Evolutionary conservation across 2,888 invertebrate genomes (phyloP), one percentile per base, ranked within the genome.

Genomic region (Phengaris arion): DNA sequence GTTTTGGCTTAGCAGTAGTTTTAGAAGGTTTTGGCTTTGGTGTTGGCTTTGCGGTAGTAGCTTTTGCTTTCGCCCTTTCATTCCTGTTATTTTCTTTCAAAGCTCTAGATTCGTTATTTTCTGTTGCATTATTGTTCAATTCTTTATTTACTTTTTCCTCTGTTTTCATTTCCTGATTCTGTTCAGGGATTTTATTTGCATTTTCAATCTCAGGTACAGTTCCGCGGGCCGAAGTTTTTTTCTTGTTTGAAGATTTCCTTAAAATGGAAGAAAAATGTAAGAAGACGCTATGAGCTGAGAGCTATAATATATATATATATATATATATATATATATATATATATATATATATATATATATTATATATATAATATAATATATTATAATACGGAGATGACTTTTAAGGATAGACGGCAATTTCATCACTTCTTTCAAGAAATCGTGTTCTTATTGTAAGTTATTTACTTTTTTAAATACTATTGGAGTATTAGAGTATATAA

Each of bases 141-240:
- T 64, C 64, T 64, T 64, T 35, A 12, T 72, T 72, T 35, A 13
- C 84, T 2, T 86, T 80, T 22, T 83, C 83, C 80, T 87, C 86
- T 0, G 84, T 76, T 55, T 78, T 77, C 6, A 79, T 80, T 76
- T 82, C 79, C 6, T 72, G 35, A 51, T 54, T 54, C 22, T 72
- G 52, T 72, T 72, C 72, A 8, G 15, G 72, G 13, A 72, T 22
- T 72, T 72, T 64, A 75, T 85, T 85, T 78, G 84, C 85, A n/a
- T 79, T 84, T 77, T 83, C 77, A 15, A 74, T 85, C 13, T 84
- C 84, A 55, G 81, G 80, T 75, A 81, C 81, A 55, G 86, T 86
- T 74, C 87, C 85, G 9, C 92, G 90, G 46, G 85, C 87, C 3
- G 85, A 85, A 79, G 88, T 93, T 84, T 94, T 94, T 82, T 91